A percentile compares a stretch with the other conserved stretches of the same genome.
phyloP scores from a whole-genome alignment of 2,113 vertebrate genomes.

The Progne subis region DNA sequence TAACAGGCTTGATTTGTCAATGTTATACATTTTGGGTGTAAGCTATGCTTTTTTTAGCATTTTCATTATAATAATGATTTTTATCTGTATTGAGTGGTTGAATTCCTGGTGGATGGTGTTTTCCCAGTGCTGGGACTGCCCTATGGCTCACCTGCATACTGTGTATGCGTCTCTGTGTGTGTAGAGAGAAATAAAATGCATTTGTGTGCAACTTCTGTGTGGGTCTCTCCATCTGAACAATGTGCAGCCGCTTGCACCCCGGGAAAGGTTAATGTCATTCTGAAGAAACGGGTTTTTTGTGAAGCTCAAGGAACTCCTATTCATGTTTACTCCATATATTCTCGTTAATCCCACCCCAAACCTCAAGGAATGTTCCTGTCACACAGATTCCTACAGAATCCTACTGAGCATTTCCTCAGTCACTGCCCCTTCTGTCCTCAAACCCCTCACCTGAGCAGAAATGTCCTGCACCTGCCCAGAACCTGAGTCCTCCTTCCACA shows the following conservation, averaged over 20 bases:
- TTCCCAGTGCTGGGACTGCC: constrained; percentile 41
- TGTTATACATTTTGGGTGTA: constrained; percentile 46
- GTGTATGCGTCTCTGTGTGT: constrained; percentile 28
- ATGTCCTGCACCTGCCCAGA: too few species aligned
- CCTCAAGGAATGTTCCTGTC: neutral
- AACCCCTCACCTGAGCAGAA: neutral
- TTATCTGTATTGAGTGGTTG: constrained; percentile 29
- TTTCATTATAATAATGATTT: constrained; percentile 62
- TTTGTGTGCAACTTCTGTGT: constrained; percentile 6
- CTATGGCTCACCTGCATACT: constrained; percentile 15
- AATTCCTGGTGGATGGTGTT: constrained; percentile 42
- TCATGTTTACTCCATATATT: fast-evolving
- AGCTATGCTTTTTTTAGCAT: constrained; percentile 43
- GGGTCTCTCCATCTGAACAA: neutral
- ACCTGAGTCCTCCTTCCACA: neutral
- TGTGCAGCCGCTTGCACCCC: fast-evolving
- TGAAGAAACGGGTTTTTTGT: neutral
- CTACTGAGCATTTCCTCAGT: fast-evolving
- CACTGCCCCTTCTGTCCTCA: neutral
- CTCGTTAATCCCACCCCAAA: fast-evolving
- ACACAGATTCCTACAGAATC: neutral
- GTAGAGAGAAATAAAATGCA: constrained; percentile 24
- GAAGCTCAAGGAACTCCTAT: neutral
- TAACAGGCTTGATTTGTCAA: neutral
- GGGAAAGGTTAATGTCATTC: fast-evolving